Evolutionary conservation across 2,888 invertebrate genomes (phyloP).

Genomic region (Mantis religiosa): DNA sequence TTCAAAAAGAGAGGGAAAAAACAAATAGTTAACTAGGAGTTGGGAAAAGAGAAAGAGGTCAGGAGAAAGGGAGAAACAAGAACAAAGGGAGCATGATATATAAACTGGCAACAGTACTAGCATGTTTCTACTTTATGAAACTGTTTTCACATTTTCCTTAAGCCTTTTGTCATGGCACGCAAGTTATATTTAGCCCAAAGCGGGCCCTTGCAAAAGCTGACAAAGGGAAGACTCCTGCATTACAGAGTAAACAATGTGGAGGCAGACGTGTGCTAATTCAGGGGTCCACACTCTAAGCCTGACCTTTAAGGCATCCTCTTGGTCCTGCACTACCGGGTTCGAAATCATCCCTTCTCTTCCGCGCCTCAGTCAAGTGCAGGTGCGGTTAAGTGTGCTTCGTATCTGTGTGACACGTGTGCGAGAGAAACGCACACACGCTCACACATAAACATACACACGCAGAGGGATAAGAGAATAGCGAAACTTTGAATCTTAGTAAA

Average conservation of each 20-base stretch:
- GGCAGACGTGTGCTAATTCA: background rate
- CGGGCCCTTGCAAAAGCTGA: background rate
- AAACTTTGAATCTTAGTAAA: too few relatives aligned
- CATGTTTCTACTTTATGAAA: background rate
- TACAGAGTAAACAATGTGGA: background rate
- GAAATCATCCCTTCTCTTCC: background rate
- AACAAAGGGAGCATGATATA: background rate
- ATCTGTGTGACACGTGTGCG: too few relatives aligned
- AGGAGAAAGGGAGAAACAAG: background rate
- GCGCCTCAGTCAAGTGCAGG: too few relatives aligned
- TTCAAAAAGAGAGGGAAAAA: background rate
- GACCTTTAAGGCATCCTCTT: background rate
- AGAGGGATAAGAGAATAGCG: too few relatives aligned
- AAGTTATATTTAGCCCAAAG: background rate
- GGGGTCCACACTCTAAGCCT: background rate
- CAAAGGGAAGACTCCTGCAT: background rate
- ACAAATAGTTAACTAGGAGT: background rate
- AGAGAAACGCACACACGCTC: too few relatives aligned
- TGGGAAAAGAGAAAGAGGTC: background rate
- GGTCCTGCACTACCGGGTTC: background rate
- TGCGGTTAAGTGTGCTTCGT: too few relatives aligned
- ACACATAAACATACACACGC: too few relatives aligned
- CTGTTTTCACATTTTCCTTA: background rate
- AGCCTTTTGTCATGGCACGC: background rate
- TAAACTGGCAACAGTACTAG: background rate